Base-by-base conservation (phyloP, 2,888 invertebrate species). In the Hoplodrina blanda region DNA sequence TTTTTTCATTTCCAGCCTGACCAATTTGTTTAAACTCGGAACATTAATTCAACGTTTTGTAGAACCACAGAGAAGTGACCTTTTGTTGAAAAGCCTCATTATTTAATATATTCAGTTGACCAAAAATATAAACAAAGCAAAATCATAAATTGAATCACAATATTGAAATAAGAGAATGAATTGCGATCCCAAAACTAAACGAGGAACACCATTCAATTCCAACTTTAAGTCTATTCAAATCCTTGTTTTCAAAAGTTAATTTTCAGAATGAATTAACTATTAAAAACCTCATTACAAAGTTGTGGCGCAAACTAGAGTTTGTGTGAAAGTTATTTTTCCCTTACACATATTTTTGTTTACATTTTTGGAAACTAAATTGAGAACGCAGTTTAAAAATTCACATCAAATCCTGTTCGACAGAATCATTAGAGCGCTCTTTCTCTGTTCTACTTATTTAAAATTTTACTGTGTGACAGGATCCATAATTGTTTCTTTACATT, bases 351-450 rank as follows among this genome's bases (percentile, higher is more conserved):
- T 10, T 37, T 37, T 37, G 37, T 37, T 37, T 13, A 41, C 11
- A 13, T 41, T 41, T 41, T 41, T 41, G 41, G 41, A 11, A 41
- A 41, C 11, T 41, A 41, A 37, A 37, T 37, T 41, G 41, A 41
- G 13, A 41, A 41, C 41, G 13, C 41, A 3, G 11, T 41, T 41
- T 41, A 41, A 6, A 15, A 68, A 37, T 63, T 62, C n/a, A 20
- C 44, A 33, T 50, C n/a, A 44, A 72, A 72, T 37, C 10, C 3
- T 20, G 7, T 11, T 37, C 17, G 25, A 46, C 19, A 15, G 19
- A 49, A 41, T 41, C 37, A 71, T 50, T 20, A 50, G 55, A 59
- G 37, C 7, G 37, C 37, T 37, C 37, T 8, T 37, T 37, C 37
- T 37, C 8, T 37, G 7, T 37, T 8, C 8, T 37, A 8, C 37